Percentiles rank a stretch among this genome's conserved stretches.
phyloP scores from a whole-genome alignment of 2,797 vertebrate genomes.

The Zalophus californianus region DNA sequence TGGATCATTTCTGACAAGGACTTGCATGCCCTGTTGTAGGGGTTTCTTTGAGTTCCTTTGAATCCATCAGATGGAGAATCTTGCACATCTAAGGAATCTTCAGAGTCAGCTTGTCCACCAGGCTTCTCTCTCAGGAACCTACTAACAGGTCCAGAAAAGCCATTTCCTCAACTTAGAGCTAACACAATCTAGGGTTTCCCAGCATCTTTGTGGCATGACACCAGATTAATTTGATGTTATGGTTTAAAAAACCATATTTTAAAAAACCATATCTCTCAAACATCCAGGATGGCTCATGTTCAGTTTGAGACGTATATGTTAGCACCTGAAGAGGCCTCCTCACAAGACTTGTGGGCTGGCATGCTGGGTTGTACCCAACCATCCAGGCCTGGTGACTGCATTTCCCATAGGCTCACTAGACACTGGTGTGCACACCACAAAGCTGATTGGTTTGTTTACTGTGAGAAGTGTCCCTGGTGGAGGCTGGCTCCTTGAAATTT shows the following conservation, averaged over 20 bases:
- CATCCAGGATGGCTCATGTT: not conserved
- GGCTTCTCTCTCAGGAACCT: conserved; percentile 18
- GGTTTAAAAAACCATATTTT: not conserved
- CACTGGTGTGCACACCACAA: not conserved
- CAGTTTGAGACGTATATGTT: not conserved
- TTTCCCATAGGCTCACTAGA: not conserved
- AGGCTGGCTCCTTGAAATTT: not conserved
- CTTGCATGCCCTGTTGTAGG: not conserved
- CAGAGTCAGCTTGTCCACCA: not conserved
- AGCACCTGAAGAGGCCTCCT: not conserved
- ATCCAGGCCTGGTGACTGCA: not conserved
- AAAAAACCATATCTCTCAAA: not conserved
- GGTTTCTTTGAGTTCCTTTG: not conserved
- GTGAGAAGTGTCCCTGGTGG: not conserved
- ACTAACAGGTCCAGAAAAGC: conserved; percentile 33
- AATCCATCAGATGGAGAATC: not conserved
- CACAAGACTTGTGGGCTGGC: accelerated
- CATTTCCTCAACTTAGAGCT: conserved; percentile 20
- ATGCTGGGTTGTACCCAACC: not conserved
- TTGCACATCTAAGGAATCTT: not conserved
- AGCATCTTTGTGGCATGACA: conserved; percentile 16
- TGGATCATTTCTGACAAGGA: not conserved
- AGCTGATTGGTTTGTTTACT: not conserved
- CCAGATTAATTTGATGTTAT: conserved; percentile 31
- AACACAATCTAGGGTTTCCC: conserved; percentile 25